phyloP scores from a whole-genome alignment of 2,797 vertebrate genomes.

The Enteromius anoplus region DNA sequence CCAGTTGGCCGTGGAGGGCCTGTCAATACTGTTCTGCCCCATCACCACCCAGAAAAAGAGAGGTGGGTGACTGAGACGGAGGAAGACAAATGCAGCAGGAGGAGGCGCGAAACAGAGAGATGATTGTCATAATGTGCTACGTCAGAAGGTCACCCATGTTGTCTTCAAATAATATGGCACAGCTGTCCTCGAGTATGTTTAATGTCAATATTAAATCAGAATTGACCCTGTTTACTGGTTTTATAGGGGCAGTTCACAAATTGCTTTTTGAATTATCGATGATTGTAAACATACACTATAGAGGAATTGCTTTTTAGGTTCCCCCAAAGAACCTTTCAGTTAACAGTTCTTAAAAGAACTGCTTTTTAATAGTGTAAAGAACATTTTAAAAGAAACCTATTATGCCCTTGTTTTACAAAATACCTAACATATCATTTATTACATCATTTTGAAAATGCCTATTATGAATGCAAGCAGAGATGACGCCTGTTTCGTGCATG shows the following conservation, averaged over 20 bases:
- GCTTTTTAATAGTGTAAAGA: not conserved
- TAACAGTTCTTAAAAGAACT: not conserved
- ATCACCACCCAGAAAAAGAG: constrained; percentile 72
- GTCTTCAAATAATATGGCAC: constrained; percentile 12
- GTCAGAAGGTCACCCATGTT: constrained; percentile 21
- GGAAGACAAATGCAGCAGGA: constrained; percentile 12
- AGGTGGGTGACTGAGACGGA: constrained; percentile 6
- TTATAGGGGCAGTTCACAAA: not conserved
- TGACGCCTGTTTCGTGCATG: not conserved
- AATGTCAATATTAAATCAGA: not conserved
- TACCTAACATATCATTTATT: too few species aligned
- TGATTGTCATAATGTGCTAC: constrained; percentile 9
- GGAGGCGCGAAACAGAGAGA: constrained; percentile 1
- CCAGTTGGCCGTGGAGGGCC: constrained; percentile 73
- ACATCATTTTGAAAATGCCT: too few species aligned
- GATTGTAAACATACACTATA: not conserved
- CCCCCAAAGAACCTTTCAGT: not conserved
- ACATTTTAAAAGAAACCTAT: not conserved
- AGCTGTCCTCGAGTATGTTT: constrained; percentile 4
- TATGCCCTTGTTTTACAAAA: not conserved
- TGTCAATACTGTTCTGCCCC: constrained; percentile 77
- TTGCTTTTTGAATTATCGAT: not conserved
- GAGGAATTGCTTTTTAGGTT: not conserved
- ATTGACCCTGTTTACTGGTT: not conserved
- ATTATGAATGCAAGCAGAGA: too few species aligned